phyloP scores from a whole-genome alignment of 2,888 invertebrate genomes.

The Hirtodrosophila cameraria region DNA sequence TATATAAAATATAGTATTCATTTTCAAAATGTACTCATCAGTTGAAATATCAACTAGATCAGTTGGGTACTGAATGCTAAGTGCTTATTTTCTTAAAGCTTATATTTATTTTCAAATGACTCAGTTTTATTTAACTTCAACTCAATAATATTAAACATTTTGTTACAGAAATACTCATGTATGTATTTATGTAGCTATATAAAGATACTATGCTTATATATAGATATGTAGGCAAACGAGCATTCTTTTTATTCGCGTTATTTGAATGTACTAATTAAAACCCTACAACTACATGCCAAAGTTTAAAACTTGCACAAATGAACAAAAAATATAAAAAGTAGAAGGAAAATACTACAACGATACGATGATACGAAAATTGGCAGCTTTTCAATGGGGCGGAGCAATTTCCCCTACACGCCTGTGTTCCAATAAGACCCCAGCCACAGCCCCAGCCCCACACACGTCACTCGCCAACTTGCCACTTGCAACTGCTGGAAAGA shows the following conservation, averaged over 20 bases:
- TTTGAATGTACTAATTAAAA: conserved; percentile 68
- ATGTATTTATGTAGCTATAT: neutral
- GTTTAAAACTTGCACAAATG: conserved; percentile 60
- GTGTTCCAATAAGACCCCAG: conserved; percentile 52
- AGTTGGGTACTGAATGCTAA: too few species aligned
- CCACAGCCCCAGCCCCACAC: conserved; percentile 25
- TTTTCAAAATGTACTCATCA: too few species aligned
- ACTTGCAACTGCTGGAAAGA: conserved; percentile 61
- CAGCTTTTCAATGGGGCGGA: conserved; percentile 68
- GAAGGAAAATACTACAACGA: conserved; percentile 41
- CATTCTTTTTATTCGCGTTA: conserved; percentile 31
- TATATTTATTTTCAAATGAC: too few species aligned
- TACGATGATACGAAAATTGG: conserved; percentile 37
- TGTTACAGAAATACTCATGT: too few species aligned
- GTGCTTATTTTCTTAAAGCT: too few species aligned
- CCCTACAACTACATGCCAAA: conserved; percentile 58
- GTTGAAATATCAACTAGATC: too few species aligned
- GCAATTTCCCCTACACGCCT: conserved; percentile 58
- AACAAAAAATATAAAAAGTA: conserved; percentile 31
- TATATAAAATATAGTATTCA: too few species aligned
- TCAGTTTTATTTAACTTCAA: too few species aligned
- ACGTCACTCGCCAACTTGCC: conserved; percentile 13
- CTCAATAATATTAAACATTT: too few species aligned
- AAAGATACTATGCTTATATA: too few species aligned
- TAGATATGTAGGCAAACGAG: neutral